These are phyloP conservation scores for Podarcis cretensis DNA, from an alignment of 2,113 vertebrate genomes.

Conservation along the genomic window DNA sequence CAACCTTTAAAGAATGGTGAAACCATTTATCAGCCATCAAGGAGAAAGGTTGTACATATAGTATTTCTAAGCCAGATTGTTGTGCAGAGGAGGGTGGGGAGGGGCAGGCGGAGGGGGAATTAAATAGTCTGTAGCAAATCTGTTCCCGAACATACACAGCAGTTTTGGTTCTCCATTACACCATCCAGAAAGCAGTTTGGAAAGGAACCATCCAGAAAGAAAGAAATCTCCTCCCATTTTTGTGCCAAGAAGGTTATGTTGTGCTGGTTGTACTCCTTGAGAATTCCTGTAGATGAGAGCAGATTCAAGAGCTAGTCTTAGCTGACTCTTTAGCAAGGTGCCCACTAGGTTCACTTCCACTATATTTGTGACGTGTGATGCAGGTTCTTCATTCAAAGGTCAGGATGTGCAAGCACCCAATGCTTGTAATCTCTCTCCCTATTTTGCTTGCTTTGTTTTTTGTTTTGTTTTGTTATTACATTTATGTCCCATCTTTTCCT, in stretches of 20 bases:
- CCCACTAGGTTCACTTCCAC: neutral
- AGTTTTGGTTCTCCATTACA: conserved; percentile 40
- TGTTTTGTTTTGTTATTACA: too few species aligned
- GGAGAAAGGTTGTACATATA: conserved; percentile 59
- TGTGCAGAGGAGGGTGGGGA: neutral
- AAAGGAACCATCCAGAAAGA: neutral
- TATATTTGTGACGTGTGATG: neutral
- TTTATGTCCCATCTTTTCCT: too few species aligned
- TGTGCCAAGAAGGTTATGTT: neutral
- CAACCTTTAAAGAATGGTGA: conserved; percentile 79
- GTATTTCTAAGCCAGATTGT: neutral
- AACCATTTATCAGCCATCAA: conserved; percentile 80
- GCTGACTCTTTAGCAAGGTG: neutral
- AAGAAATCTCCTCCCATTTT: neutral
- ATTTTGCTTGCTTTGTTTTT: too few species aligned
- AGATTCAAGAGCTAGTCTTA: neutral
- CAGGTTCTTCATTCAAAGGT: neutral
- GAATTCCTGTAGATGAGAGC: neutral
- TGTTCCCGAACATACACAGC: conserved; percentile 17
- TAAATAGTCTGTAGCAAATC: conserved; percentile 40
- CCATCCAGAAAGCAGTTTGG: conserved; percentile 10
- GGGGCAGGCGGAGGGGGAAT: neutral
- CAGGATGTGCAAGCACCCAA: neutral
- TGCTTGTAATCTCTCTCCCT: neutral
- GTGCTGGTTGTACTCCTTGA: neutral